A percentile compares a stretch with the other conserved stretches of the same genome.
These are phyloP conservation scores for Drosophila yooni DNA, from an alignment of 2,888 invertebrate species.

Conservation along the genomic window DNA sequence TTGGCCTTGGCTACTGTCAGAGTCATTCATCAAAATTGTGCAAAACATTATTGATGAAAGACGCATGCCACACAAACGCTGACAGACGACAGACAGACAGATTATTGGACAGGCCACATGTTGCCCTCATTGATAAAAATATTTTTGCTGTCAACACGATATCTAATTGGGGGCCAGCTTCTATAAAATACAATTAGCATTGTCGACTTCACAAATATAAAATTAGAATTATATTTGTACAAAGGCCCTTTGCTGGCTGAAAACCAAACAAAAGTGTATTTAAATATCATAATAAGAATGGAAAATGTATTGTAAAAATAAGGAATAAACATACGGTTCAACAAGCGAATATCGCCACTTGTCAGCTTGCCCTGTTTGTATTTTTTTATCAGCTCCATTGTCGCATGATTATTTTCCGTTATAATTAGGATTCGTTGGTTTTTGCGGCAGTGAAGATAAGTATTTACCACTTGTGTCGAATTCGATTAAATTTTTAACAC, in stretches of 20 bases:
- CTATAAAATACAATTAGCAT: constrained; percentile 45
- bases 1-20: constrained; percentile 38
- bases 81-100: constrained; percentile 23
- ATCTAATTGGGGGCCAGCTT: constrained; percentile 25
- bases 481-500: neutral
- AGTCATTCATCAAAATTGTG: constrained; percentile 41
- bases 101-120: constrained; percentile 22
- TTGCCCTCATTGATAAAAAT: constrained; percentile 66
- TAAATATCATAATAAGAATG: neutral
- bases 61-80: constrained; percentile 37
- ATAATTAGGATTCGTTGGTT: constrained; percentile 8
- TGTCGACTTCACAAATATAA: constrained; percentile 24
- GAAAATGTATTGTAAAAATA: neutral
- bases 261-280: neutral
- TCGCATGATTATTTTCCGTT: constrained; percentile 39
- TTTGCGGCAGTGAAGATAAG: neutral
- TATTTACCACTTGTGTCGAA: neutral
- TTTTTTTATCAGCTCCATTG: constrained; percentile 82
- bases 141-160: constrained; percentile 63
- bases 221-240: constrained; percentile 11
- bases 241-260: constrained; percentile 17
- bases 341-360: constrained; percentile 68
- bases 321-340: constrained; percentile 74
- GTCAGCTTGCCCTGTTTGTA: constrained; percentile 79
- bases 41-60: constrained; percentile 50